Percentiles rank a stretch among this genome's conserved stretches.
Conservation (phyloP, 2,113 vertebrate species). For the Lepidothrix coronata region DNA sequence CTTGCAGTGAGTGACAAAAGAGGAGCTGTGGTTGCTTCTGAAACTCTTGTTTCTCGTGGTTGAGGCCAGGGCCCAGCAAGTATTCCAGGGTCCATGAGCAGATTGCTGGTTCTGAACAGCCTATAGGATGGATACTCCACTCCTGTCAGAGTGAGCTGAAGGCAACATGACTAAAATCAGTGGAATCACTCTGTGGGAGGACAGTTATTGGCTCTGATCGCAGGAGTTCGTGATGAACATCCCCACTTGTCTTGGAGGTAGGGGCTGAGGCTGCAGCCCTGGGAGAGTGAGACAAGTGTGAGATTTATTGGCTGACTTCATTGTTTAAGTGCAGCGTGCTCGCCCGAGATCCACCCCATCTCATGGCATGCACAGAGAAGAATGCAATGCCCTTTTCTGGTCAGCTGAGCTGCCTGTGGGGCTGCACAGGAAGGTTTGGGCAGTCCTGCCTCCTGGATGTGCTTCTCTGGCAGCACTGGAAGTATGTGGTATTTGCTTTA, state of each 20-base stretch:
- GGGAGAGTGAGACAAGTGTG: not conserved
- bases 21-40: not conserved
- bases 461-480: not conserved
- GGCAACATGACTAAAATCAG: not conserved
- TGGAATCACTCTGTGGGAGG: not conserved
- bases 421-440: not conserved
- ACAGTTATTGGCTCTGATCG: not conserved
- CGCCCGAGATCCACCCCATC: not conserved
- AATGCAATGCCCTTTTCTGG: constrained; percentile 42
- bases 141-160: not conserved
- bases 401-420: not conserved
- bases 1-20: not conserved
- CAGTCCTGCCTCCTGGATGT: not conserved
- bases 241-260: not conserved
- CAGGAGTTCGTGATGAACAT: not conserved
- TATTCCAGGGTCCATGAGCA: not conserved
- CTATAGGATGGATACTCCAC: not conserved
- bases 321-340: constrained; percentile 29
- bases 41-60: not conserved
- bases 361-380: constrained; percentile 16
- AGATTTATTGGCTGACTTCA: constrained; percentile 36
- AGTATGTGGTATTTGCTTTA: not conserved
- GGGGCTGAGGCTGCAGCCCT: not conserved
- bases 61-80: not conserved
- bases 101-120: not conserved